phyloP scores from a whole-genome alignment of 2,888 invertebrate genomes.

The Drosophila koepferae region DNA sequence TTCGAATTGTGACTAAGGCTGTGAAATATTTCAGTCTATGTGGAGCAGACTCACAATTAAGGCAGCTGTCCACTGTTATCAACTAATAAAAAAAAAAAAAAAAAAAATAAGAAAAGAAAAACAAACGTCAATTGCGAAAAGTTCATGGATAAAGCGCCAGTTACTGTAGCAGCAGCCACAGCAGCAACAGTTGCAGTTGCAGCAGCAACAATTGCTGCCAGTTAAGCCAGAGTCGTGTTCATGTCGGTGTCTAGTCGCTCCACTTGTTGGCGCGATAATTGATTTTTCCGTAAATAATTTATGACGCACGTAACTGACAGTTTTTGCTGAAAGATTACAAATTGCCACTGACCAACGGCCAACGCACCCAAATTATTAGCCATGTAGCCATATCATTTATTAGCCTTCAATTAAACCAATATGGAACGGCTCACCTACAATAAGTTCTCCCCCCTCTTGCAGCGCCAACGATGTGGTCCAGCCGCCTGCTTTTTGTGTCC shows the following conservation, averaged over 20 bases:
- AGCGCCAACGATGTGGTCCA: constrained; percentile 54
- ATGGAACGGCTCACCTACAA: constrained; percentile 39
- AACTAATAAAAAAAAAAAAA: constrained; percentile 22
- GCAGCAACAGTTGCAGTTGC: constrained; percentile 13
- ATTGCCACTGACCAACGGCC: constrained; percentile 54
- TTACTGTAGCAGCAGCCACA: constrained; percentile 21
- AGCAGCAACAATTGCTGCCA: constrained; percentile 36
- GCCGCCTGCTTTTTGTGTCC: constrained; percentile 51
- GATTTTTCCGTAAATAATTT: constrained; percentile 80
- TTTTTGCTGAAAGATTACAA: constrained; percentile 65
- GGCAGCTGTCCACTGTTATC: constrained; percentile 66
- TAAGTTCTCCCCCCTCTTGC: constrained; percentile 29
- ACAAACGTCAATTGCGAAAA: constrained; percentile 57
- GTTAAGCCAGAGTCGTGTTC: constrained; percentile 11
- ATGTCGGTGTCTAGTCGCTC: constrained; percentile 31
- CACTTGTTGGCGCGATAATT: constrained; percentile 69
- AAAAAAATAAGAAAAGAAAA: neutral
- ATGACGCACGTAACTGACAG: constrained; percentile 79
- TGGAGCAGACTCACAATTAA: constrained; percentile 56
- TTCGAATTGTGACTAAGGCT: constrained; percentile 20
- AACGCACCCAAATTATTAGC: constrained; percentile 67
- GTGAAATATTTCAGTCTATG: constrained; percentile 19
- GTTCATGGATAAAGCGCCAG: constrained; percentile 68
- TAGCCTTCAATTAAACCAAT: constrained; percentile 50
- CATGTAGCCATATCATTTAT: constrained; percentile 68